Evolutionary conservation across 2,888 invertebrate genomes (phyloP), one percentile per base, ranked within the genome.

Genomic region (Actias luna): DNA sequence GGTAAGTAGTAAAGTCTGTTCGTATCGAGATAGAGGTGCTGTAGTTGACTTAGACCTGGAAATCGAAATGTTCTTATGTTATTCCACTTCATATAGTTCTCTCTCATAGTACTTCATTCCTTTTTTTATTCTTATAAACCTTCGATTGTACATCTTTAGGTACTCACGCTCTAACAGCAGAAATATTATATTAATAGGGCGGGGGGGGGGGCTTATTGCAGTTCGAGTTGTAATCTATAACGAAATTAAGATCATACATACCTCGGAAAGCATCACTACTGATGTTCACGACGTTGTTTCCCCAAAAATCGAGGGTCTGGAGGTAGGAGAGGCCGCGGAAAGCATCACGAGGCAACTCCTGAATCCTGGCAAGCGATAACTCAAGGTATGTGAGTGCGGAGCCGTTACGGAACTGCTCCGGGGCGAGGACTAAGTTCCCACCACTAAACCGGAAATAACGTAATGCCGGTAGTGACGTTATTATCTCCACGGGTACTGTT

Each of bases 301-400:
- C 29, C 62, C 68, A 69, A 0, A 84, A 63, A 18, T 65, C 64
- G 1, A 84, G 65, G 0, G 3, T 42, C 0, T 29, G 22, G 18
- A 84, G 63, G 0, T 60, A 35, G 0, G 25, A 10, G 3, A 77
- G 63, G 0, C 76, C 75, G 0, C 10, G 5, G 62, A 84, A 76
- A 0, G 71, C n/a, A 16, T 64, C 61, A 0, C 61, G 65, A 0
- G 73, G 71, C 14, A 79, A 36, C 0, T 27, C 42, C 0, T 16
- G 50, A 0, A 76, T 42, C 2, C 58, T 5, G 1, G 64, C 63
- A 0, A 61, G n/a, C 0, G 65, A 63, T 1, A 79, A 31, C 39
- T 73, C 70, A 12, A 77, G 29, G 50, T 58, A 63, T 1, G 16
- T n/a, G 16, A 63, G 60, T 35, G 46, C 5, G 58, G 50, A n/a